A percentile compares a stretch with the other conserved stretches of the same genome.
Evolutionary conservation across 2,888 invertebrate species (phyloP).

Genomic region (Caenorhabditis sp.): DNA sequence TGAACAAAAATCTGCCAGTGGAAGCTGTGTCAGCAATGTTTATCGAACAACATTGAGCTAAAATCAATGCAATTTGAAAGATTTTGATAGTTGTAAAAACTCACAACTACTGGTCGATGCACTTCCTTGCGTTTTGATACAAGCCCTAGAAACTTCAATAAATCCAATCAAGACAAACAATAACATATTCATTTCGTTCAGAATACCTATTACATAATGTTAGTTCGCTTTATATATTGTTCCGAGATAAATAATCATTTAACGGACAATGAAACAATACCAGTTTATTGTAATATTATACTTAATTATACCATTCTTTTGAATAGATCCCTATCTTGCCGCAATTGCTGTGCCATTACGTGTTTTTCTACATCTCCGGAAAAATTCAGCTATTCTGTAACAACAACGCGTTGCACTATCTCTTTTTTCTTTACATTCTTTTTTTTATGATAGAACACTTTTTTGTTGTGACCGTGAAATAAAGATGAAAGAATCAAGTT

Average conservation of each 20-base stretch:
- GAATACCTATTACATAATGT: not conserved
- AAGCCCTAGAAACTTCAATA: not conserved
- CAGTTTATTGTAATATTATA: not conserved
- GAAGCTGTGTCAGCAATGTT: constrained; percentile 5
- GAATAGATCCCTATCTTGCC: constrained; percentile 26
- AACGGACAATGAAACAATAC: not conserved
- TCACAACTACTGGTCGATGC: not conserved
- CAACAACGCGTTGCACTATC: no score
- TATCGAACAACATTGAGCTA: not conserved
- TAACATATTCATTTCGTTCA: not conserved
- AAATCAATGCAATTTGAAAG: no score
- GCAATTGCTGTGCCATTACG: constrained; percentile 46
- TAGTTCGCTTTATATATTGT: not conserved
- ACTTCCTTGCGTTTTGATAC: not conserved
- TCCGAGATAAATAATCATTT: not conserved
- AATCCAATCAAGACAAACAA: not conserved
- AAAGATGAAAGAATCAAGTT: no score
- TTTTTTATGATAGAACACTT: not conserved
- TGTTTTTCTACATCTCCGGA: constrained; percentile 51
- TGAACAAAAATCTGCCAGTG: constrained; percentile 7
- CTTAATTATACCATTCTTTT: not conserved
- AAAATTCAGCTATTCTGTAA: constrained; percentile 55
- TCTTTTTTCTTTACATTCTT: no score
- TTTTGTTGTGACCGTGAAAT: no score
- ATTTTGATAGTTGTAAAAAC: not conserved